Percentiles rank a stretch among this genome's conserved stretches.
Evolutionary conservation across 2,797 vertebrate genomes (phyloP).

Genomic region (Dromococcyx pavoninus): DNA sequence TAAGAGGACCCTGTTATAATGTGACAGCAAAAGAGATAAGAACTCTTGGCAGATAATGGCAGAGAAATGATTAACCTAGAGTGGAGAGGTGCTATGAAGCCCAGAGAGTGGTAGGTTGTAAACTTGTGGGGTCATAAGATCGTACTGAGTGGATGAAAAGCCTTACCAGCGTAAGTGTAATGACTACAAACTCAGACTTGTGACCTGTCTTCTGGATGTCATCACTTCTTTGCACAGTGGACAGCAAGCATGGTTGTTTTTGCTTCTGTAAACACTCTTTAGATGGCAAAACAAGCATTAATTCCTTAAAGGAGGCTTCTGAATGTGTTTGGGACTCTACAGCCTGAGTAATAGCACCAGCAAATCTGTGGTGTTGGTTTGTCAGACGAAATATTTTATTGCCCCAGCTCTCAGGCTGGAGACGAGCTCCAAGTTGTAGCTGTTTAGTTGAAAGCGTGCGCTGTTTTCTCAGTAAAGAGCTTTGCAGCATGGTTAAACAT

Average conservation of each 20-base stretch:
- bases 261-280: constrained; percentile 79
- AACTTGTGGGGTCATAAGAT: constrained; percentile 80
- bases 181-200: constrained; percentile 76
- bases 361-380: constrained; percentile 28
- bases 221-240: constrained; percentile 65
- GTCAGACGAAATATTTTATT: constrained; percentile 68
- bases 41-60: constrained; percentile 86
- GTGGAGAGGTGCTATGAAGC: constrained; percentile 75
- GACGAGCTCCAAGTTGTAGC: constrained; percentile 42
- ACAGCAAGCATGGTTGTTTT: constrained; percentile 65
- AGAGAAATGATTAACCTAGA: constrained; percentile 93
- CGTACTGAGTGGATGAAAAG: constrained; percentile 67
- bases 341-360: not conserved
- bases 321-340: constrained; percentile 41
- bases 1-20: constrained; percentile 93
- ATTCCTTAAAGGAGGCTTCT: constrained; percentile 66
- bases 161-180: constrained; percentile 76
- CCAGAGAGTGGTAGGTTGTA: constrained; percentile 75
- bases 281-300: constrained; percentile 76
- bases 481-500: constrained; percentile 45
- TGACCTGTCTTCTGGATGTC: constrained; percentile 70
- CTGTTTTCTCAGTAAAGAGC: constrained; percentile 18
- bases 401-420: constrained; percentile 14
- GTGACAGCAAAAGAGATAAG: constrained; percentile 96
- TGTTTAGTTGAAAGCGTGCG: constrained; percentile 4